Percentiles rank a stretch among this genome's conserved stretches.
Evolutionary conservation across 37 sponge, comb jelly and placozoan species (phyloP).

Genomic region (Tethya wilhelma): DNA sequence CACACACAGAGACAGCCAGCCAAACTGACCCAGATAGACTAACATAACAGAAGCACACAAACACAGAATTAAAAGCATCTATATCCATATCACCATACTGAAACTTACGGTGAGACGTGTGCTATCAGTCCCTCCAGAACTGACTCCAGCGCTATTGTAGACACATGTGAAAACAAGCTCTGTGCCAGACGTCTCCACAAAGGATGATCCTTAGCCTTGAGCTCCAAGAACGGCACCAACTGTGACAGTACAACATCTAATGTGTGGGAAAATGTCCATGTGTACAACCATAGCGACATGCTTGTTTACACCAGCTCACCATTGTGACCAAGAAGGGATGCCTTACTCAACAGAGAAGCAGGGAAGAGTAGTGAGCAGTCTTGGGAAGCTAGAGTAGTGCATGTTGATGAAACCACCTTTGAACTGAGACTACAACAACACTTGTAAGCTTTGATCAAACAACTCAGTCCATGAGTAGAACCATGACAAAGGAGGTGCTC

Average conservation of each 20-base stretch:
- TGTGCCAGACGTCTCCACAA: slow-evolving; percentile 57
- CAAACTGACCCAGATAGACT: not conserved
- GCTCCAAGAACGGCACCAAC: slow-evolving; percentile 39
- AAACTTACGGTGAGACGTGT: slow-evolving; percentile 44
- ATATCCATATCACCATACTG: not conserved
- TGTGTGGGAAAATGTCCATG: not conserved
- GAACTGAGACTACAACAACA: no score
- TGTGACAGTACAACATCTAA: slow-evolving; percentile 30
- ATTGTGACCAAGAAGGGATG: slow-evolving; percentile 25
- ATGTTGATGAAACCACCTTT: no score
- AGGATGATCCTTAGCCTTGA: not conserved
- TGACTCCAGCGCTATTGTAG: slow-evolving; percentile 38
- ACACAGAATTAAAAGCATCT: not conserved
- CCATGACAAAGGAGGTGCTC: not conserved
- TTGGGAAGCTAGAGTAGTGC: slow-evolving; percentile 4
- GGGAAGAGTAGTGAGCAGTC: slow-evolving; percentile 23
- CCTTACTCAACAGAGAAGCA: slow-evolving; percentile 39
- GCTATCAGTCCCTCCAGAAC: slow-evolving; percentile 36
- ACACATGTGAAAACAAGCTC: slow-evolving; percentile 25
- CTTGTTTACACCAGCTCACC: slow-evolving; percentile 7
- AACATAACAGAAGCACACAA: not conserved
- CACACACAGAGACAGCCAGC: not conserved
- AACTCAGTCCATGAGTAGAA: no score
- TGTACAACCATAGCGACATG: no score
- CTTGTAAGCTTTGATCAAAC: no score